Conservation (phyloP, 2,797 vertebrate species). For the Lacerta viridis region DNA sequence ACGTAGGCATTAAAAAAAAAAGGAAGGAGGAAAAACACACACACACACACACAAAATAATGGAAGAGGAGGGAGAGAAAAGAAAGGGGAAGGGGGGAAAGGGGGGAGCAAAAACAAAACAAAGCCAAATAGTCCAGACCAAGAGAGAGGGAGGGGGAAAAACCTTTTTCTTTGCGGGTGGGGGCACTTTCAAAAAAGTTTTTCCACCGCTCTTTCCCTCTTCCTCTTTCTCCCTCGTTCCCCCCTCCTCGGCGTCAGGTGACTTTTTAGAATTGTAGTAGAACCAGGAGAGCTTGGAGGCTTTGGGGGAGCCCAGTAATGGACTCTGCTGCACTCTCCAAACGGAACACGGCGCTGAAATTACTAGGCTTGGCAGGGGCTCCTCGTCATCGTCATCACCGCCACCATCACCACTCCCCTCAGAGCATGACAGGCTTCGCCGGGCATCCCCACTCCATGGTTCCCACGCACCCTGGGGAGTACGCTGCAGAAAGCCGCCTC, state of each 20-base stretch:
- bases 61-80: not conserved
- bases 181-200: constrained; percentile 32
- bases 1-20: constrained; percentile 89
- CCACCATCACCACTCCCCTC: constrained; percentile 90
- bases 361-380: constrained; percentile 91
- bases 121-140: constrained; percentile 43
- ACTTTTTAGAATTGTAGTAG: constrained; percentile 86
- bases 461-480: constrained; percentile 90
- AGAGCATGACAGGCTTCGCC: constrained; percentile 93
- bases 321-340: constrained; percentile 92
- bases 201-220: fast-evolving
- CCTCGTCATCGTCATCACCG: constrained; percentile 84
- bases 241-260: constrained; percentile 86
- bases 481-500: constrained; percentile 90
- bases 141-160: not conserved
- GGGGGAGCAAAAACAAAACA: constrained; percentile 6
- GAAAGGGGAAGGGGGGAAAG: constrained; percentile 35
- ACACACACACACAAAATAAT: not conserved
- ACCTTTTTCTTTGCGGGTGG: not conserved
- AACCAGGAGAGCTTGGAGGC: constrained; percentile 90
- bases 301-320: constrained; percentile 89
- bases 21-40: too few species aligned
- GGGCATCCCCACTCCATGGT: constrained; percentile 90
- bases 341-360: constrained; percentile 93
- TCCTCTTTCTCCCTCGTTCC: constrained; percentile 83